Conservation (phyloP, 2,113 vertebrate genomes). For the Archilochus colubris region DNA sequence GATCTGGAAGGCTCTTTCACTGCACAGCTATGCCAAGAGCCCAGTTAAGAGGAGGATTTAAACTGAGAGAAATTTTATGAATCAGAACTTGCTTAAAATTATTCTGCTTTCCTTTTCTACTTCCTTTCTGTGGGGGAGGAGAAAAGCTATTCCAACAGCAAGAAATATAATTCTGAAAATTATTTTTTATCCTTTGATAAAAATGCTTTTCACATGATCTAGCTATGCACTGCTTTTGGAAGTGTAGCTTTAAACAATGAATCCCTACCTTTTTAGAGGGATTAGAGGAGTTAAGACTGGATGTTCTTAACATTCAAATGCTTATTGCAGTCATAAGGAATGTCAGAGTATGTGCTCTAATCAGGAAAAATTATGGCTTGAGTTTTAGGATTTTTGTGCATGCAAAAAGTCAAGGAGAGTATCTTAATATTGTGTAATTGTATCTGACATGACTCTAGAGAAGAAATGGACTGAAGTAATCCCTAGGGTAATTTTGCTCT, state of each 20-base stretch:
- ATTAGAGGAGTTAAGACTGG: neutral
- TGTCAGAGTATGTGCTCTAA: neutral
- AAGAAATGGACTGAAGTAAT: neutral
- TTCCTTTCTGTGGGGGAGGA: neutral
- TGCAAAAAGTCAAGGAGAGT: neutral
- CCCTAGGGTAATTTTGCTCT: neutral
- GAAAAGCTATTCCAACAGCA: conserved; percentile 16
- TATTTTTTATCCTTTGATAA: conserved; percentile 12
- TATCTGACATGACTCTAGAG: neutral
- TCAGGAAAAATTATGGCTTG: neutral
- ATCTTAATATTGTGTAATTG: neutral
- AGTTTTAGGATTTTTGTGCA: neutral
- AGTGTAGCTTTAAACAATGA: neutral
- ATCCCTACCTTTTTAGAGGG: conserved; percentile 17
- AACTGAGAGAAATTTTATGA: conserved; percentile 44
- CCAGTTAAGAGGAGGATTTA: conserved; percentile 27
- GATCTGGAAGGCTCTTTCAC: neutral
- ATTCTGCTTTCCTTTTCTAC: conserved; percentile 11
- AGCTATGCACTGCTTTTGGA: neutral
- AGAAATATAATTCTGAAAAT: conserved; percentile 7
- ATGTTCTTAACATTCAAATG: conserved; percentile 24
- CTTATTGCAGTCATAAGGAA: neutral
- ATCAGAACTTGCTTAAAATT: conserved; percentile 49
- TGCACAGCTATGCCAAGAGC: neutral
- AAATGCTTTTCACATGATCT: conserved; percentile 14